Evolutionary conservation across 2,113 vertebrate species (phyloP), one percentile per base, ranked within the genome.

Genomic region (Leptobrachium leishanense): DNA sequence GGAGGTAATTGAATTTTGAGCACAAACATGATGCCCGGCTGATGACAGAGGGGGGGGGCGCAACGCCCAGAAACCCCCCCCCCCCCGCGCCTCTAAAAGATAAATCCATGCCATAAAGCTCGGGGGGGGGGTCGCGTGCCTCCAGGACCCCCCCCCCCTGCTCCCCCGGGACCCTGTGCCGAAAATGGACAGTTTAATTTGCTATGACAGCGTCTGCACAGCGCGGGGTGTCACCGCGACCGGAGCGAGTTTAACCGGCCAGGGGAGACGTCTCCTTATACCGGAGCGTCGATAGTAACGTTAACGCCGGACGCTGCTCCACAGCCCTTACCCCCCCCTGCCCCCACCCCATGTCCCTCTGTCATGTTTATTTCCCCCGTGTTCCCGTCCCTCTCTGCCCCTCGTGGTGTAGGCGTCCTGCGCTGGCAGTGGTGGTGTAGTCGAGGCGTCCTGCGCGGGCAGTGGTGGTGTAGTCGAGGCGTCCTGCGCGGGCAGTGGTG

Each of bases 31-130:
- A 98, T 96, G 90, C 96, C 88, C 93, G 95, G 94, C 96, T 95
- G 91, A 92, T 90, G 89, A 91, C 92, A 88, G 86, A 88, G 90
- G 88, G 91, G 91, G 91, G 91, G 85, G 89, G 85, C 83, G 91
- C 90, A 91, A 88, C 88, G 92, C 89, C 92, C 89, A 90, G 89
- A 89, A 86, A n/a, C n/a, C 81, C 64, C 88, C 92, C 94, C 93
- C 76, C 87, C 89, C 90, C 89, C 86, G 84, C 85, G 91, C 89
- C 85, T 87, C 92, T 92, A 92, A 92, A 95, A 95, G 95, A 96
- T 96, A 98, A 99, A 99, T 98, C 97, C 94, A 98, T 99, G 98
- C 98, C 97, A 96, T 98, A 98, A 98, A 99, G 96, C 96, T 99
- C 15, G 59, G 57, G 54, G 3, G 43, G 66, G 50, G n/a, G 68